Evolutionary conservation across 2,888 invertebrate species (phyloP), one percentile per base, ranked within the genome.

Genomic region (Unio delphinus): DNA sequence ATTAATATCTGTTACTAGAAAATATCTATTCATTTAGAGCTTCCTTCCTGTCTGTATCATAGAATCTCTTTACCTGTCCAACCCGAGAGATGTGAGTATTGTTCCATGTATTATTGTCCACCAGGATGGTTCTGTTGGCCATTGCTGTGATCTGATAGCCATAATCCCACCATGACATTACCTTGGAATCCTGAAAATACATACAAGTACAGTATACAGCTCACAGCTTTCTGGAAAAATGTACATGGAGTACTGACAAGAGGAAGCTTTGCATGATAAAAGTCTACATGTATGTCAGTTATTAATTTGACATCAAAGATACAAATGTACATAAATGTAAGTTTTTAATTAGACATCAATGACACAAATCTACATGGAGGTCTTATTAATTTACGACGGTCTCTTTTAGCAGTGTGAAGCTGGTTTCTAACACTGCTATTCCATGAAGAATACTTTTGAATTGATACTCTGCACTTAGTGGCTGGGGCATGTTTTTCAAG

Each of bases 131-230:
- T 61, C 98, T 92, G 91, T 99, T 99, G 23, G 98, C 99, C 98
- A 99, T 99, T 1, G 98, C 98, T 1, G 99, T 98, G 91, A 99
- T 98, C 91, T 91, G 91, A 91, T 99, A 99, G 0, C 99, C 99
- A 91, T 99, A 99, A 92, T 98, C 98, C 98, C 99, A 99, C 99
- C 99, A 99, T 0, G 98, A 98, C 98, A 99, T 99, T 70, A 99
- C 95, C 89, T 96, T 95, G 1, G 98, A 94, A 90, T 98, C 95
- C 95, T 95, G 84, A 23, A 77, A 73, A 34, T 20, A 55, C 3
- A 57, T 3, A 4, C 0, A 59, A 15, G 59, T 18, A 15, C 18
- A 59, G 26, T 15, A 59, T 59, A 23, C 26, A 15, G 15, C 11
- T 59, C 23, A 26, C 2, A 59, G 26, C 23, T 59, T 23, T 11